These are phyloP conservation scores for Myopa tessellatipennis DNA, from an alignment of 2,888 invertebrate species.

Conservation along the genomic window DNA sequence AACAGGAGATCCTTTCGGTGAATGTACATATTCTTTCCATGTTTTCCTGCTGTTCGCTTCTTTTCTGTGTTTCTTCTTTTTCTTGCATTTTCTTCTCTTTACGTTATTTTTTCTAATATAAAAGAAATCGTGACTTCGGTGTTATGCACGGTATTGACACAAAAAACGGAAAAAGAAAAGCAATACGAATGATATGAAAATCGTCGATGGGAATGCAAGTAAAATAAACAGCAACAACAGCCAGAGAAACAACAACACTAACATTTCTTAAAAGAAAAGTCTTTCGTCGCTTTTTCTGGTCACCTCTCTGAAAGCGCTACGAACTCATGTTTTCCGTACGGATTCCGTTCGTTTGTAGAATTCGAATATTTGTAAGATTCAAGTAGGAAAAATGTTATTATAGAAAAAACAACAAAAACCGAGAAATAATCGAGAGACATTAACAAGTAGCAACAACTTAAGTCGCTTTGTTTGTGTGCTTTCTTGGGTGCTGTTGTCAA, in stretches of 20 bases:
- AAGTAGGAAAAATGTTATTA: not conserved
- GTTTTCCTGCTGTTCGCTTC: not conserved
- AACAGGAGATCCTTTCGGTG: not conserved
- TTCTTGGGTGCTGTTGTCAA: conserved; percentile 22
- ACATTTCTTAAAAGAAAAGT: too few species aligned
- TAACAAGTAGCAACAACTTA: not conserved
- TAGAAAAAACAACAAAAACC: not conserved
- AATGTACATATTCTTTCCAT: not conserved
- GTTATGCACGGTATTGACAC: not conserved
- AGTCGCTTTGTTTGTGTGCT: conserved; percentile 27
- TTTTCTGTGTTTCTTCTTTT: conserved; percentile 9
- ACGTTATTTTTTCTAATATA: conserved; percentile 11
- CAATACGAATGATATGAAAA: too few species aligned
- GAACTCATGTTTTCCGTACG: not conserved
- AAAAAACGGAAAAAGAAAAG: not conserved
- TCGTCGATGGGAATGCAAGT: not conserved
- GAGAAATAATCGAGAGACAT: not conserved
- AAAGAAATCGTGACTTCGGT: conserved; percentile 11
- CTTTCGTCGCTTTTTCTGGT: too few species aligned
- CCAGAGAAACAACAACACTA: not conserved
- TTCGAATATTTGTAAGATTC: not conserved
- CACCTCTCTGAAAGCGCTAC: too few species aligned
- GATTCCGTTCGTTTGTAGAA: not conserved
- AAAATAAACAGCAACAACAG: not conserved
- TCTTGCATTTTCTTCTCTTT: conserved; percentile 29